Conservation (phyloP, 1,140 invertebrate genomes). For the Pectinophora gossypiella region DNA sequence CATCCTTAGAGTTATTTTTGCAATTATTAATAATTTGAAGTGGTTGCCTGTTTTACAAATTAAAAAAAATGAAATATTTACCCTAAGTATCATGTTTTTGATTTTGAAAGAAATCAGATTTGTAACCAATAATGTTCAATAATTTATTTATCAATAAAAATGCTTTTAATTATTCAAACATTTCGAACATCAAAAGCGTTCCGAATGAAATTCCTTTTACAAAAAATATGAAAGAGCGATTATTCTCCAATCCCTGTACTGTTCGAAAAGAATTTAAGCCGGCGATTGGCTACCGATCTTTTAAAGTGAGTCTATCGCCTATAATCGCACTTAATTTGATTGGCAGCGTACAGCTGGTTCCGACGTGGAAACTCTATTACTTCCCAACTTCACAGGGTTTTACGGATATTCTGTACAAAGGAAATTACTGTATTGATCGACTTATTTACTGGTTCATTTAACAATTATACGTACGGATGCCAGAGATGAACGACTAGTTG, state of each 20-base stretch:
- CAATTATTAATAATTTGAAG: too few relatives aligned
- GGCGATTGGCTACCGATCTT: constrained; percentile 41
- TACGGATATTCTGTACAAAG: constrained; percentile 21
- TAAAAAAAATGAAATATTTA: too few relatives aligned
- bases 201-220: constrained; percentile 4
- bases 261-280: constrained; percentile 44
- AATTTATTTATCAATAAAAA: too few relatives aligned
- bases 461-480: too few relatives aligned
- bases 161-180: too few relatives aligned
- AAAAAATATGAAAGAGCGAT: constrained; percentile 14
- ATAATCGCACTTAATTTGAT: constrained; percentile 64
- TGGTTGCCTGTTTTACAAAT: too few relatives aligned
- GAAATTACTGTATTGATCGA: constrained; percentile 31
- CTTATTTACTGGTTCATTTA: constrained; percentile 16
- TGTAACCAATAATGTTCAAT: too few relatives aligned
- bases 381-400: constrained; percentile 33
- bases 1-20: too few relatives aligned
- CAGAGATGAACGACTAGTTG: too few relatives aligned
- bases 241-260: constrained; percentile 21
- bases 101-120: too few relatives aligned
- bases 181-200: too few relatives aligned
- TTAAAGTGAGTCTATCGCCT: constrained; percentile 29
- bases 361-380: constrained; percentile 48
- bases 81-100: too few relatives aligned
- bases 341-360: constrained; percentile 45